Evolutionary conservation across 2,113 vertebrate genomes (phyloP).

Genomic region (Platysteira castanea): DNA sequence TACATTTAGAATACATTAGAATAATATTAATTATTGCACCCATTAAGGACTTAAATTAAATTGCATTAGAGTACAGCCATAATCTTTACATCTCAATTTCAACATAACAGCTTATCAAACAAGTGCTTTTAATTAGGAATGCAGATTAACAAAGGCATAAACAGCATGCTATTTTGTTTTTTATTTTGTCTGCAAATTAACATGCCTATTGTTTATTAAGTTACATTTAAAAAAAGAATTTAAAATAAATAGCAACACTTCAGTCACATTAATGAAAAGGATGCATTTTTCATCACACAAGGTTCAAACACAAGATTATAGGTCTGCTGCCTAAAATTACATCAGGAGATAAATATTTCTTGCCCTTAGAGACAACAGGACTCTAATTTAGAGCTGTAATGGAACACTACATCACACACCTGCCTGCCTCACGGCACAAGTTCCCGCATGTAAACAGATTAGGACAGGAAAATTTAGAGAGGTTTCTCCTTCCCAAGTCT

Average conservation of each 20-base stretch:
- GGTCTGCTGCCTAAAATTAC: not conserved
- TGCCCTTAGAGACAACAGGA: not conserved
- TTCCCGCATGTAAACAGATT: not conserved
- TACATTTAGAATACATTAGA: not conserved
- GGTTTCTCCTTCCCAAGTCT: not conserved
- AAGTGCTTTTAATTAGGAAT: not conserved
- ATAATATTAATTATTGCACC: not conserved
- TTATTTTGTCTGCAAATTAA: not conserved
- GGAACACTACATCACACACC: not conserved
- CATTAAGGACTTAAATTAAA: not conserved
- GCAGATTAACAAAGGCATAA: not conserved
- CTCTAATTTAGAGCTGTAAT: not conserved
- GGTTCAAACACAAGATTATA: not conserved
- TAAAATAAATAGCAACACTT: not conserved
- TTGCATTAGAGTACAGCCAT: not conserved
- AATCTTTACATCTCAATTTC: not conserved
- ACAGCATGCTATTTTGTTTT: not conserved
- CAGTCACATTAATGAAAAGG: not conserved
- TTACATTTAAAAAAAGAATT: not conserved
- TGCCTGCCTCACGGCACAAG: not conserved
- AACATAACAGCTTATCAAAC: not conserved
- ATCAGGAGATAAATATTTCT: not conserved
- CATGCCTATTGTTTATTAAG: not conserved
- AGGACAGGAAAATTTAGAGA: not conserved
- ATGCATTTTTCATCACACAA: not conserved